Evolutionary conservation across 2,113 vertebrate genomes (phyloP), one percentile per base, ranked within the genome.

Genomic region (Tonatia bakeri): DNA sequence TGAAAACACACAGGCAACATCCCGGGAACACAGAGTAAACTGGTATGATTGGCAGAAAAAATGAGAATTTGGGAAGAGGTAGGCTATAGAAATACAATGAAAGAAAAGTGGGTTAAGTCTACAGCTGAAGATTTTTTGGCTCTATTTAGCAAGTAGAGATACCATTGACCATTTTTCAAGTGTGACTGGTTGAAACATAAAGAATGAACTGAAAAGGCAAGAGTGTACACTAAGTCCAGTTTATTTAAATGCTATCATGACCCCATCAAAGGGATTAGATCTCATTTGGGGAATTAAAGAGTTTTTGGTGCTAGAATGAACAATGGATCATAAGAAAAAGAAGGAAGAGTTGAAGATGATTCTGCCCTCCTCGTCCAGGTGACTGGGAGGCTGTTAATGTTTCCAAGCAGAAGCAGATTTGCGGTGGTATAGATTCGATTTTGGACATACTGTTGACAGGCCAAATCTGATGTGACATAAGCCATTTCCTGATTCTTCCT

Each of bases 401-500:
- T 69, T 85, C 31, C 17, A 88, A 77, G 81, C 67, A 77, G 69
- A 94, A 90, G 65, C 38, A 67, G 12, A 45, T 90, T 70, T 64
- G 31, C 20, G 56, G 31, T 65, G 38, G 9, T 47, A 45, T 31
- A 82, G 33, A 31, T 76, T 80, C 87, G 38, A 24, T 59, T 94
- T 77, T 26, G 45, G 28, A 45, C 77, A 87, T 87, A 64, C 20
- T 88, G 50, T 72, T 89, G 82, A 87, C 76, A 65, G 75, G 72
- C 61, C 83, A 91, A 89, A 91, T 56, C 17, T 43, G 26, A 94
- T 64, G 33, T 73, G 76, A 92, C 33, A 73, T 36, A 69, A 77
- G 85, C 94, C 69, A 31, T 87, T 94, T 98, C 95, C 94, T 76
- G 69, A 91, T 95, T 94, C 69, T 72, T 89, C 59, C 40, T 22